phyloP scores from a whole-genome alignment of 2,113 vertebrate species.

The Eretmochelys imbricata region DNA sequence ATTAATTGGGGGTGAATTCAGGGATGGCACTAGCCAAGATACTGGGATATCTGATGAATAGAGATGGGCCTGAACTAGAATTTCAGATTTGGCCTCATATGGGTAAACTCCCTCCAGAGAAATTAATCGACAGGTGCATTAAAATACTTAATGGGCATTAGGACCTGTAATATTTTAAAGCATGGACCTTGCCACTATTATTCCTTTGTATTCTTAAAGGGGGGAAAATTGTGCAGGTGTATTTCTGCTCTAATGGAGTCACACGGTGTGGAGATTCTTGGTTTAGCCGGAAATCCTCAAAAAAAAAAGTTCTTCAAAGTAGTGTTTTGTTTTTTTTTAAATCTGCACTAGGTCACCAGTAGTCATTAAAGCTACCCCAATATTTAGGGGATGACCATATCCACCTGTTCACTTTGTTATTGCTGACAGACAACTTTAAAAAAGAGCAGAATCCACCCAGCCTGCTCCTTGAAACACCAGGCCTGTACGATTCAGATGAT shows the following conservation, averaged over 20 bases:
- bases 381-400: neutral
- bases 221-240: neutral
- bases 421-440: neutral
- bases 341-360: neutral
- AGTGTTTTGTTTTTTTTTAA: neutral
- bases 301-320: neutral
- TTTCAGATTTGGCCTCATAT: neutral
- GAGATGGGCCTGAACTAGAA: slow-evolving; percentile 25
- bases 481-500: neutral
- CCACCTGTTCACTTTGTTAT: neutral
- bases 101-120: neutral
- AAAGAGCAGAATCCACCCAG: neutral
- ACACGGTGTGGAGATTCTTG: neutral
- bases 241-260: neutral
- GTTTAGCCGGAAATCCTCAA: neutral
- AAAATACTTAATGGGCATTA: neutral
- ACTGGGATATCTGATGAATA: slow-evolving; percentile 23
- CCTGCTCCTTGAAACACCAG: neutral
- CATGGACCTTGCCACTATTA: neutral
- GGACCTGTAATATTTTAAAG: neutral
- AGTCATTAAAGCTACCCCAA: neutral
- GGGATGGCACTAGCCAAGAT: slow-evolving; percentile 28
- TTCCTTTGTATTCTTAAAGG: neutral
- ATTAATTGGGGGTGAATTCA: slow-evolving; percentile 27
- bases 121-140: neutral